These are phyloP conservation scores for Marmota monax DNA, from an alignment of 2,113 vertebrate genomes.

Conservation along the genomic window DNA sequence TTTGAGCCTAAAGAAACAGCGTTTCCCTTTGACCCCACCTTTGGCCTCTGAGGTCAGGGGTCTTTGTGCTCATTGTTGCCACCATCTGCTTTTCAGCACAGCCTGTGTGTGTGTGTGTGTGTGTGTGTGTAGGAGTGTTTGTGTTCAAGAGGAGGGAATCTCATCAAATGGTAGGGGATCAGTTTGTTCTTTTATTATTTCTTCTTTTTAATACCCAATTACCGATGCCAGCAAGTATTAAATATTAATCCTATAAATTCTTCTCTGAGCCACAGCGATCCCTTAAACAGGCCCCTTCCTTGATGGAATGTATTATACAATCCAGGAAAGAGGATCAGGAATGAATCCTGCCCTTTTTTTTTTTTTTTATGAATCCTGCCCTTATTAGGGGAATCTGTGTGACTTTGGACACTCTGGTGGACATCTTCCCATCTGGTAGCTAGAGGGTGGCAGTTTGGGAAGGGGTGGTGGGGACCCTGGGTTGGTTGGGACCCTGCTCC, in stretches of 20 bases:
- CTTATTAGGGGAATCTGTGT: neutral
- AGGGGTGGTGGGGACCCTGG: neutral
- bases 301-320: neutral
- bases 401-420: neutral
- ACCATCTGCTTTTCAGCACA: neutral
- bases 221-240: conserved; percentile 64
- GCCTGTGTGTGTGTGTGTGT: neutral
- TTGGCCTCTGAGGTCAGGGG: neutral
- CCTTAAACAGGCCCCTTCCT: conserved; percentile 50
- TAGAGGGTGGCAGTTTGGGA: neutral
- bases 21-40: neutral
- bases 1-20: neutral
- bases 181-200: conserved; percentile 74
- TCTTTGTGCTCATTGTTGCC: neutral
- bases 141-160: neutral
- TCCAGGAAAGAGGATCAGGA: neutral
- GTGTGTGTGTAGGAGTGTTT: neutral
- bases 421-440: neutral
- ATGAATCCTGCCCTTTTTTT: neutral
- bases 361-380: neutral
- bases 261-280: conserved; percentile 52
- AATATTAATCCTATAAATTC: conserved; percentile 68
- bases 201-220: conserved; percentile 74
- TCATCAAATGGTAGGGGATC: conserved; percentile 21
- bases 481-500: neutral